Base-by-base conservation (phyloP, 2,888 invertebrate genomes). In the Diadromus collaris region DNA sequence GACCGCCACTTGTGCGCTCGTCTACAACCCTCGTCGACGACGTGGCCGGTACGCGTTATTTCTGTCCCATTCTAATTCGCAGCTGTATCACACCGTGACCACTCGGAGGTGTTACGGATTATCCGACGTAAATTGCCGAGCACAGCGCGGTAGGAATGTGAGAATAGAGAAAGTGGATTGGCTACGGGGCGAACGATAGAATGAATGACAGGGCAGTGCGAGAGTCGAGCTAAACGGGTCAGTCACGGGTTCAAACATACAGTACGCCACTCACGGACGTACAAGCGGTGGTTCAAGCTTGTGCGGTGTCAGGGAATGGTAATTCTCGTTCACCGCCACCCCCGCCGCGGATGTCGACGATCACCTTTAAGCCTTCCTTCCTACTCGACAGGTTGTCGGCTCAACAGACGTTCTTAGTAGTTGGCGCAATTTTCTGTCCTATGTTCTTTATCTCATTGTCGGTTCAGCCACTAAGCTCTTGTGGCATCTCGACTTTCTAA, bases 41-140 rank as follows among this genome's bases (percentile, higher is more conserved):
- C 65, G 72, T 69, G 63, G 68, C 64, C 58, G 64, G 51, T 58
- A 60, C 76, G 69, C 76, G 73, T 73, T 73, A 73, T 76, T 73
- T 72, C 69, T 54, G 69, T 72, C 34, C 73, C 69, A 70, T 79
- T 79, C 73, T 70, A 79, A 80, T 77, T 77, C 70, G 74, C 73
- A 71, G 70, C 70, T 80, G 74, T 76, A 76, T 76, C 76, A 82
- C 80, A 80, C 76, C 76, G 80, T 80, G 78, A 78, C 78, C 74
- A 70, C 81, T 64, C 68, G 54, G 78, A 76, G 80, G 78, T 82
- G 81, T 80, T 80, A 61, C 74, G 78, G 81, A 82, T 80, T 74
- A 82, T 82, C 81, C 74, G 73, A 73, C 76, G 76, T 78, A 80
- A 80, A 82, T 78, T 78, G 71, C 80, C 38, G 64, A 67, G 61